phyloP scores from a whole-genome alignment of 2,797 vertebrate genomes.

The Chrosomus eos region DNA sequence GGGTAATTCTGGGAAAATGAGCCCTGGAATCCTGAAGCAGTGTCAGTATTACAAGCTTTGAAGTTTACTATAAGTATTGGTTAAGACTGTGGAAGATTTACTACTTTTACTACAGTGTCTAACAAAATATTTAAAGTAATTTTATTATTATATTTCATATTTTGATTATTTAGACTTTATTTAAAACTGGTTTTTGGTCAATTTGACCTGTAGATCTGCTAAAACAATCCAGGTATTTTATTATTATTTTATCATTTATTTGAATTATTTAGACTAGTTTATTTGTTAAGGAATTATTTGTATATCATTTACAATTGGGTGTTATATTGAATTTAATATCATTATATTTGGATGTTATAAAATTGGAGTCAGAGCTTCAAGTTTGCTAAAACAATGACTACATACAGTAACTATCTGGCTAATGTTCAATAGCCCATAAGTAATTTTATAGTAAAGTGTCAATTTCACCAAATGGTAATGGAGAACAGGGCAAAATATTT shows the following conservation, averaged over 20 bases:
- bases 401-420: background rate
- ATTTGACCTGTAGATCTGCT: background rate
- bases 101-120: too few species aligned
- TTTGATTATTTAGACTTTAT: background rate
- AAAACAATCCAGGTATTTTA: background rate
- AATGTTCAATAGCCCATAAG: background rate
- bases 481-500: background rate
- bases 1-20: constrained; percentile 36
- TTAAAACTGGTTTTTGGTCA: background rate
- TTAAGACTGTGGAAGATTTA: background rate
- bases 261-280: background rate
- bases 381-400: background rate
- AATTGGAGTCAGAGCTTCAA: background rate
- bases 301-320: background rate
- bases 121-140: background rate
- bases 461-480: background rate
- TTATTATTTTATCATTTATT: background rate
- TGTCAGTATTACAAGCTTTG: background rate
- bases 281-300: background rate
- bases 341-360: background rate
- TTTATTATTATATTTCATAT: background rate
- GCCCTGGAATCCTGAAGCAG: background rate
- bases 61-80: background rate
- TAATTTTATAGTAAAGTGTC: background rate
- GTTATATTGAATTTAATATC: background rate